These are phyloP conservation scores for Dendronephthya gigantea DNA, from an alignment of 64 coral and sea anemone genomes.

Conservation along the genomic window DNA sequence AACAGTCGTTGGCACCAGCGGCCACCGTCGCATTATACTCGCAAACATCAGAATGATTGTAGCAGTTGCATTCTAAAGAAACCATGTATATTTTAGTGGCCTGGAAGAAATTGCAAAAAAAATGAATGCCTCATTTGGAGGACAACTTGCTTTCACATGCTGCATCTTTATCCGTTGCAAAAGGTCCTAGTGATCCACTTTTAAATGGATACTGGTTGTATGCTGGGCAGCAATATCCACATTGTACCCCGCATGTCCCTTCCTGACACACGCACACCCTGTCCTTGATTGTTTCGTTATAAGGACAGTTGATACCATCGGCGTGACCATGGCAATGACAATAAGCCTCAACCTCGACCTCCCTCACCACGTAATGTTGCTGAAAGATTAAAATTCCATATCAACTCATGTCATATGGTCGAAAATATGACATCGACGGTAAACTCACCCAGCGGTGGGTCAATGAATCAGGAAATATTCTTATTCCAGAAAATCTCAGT, in stretches of 20 bases:
- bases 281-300: conserved; percentile 28
- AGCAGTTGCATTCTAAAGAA: conserved; percentile 94
- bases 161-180: conserved; percentile 52
- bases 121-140: neutral
- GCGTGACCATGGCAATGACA: conserved; percentile 87
- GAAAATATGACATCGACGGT: no score
- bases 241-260: conserved; percentile 61
- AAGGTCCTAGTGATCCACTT: conserved; percentile 53
- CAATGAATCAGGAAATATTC: conserved; percentile 52
- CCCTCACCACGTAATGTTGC: conserved; percentile 87
- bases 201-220: conserved; percentile 90
- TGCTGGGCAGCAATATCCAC: conserved; percentile 56
- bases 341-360: conserved; percentile 49
- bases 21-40: conserved; percentile 79
- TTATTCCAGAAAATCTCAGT: conserved; percentile 45
- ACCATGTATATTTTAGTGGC: no score
- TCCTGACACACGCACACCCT: conserved; percentile 49
- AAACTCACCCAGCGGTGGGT: conserved; percentile 65
- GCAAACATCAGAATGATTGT: conserved; percentile 65
- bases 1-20: neutral
- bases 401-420: no score
- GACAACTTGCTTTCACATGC: conserved; percentile 62
- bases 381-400: no score
- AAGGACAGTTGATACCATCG: conserved; percentile 28
- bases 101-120: neutral